Conservation (phyloP, 2,113 vertebrate genomes). For the Heterotis niloticus region DNA sequence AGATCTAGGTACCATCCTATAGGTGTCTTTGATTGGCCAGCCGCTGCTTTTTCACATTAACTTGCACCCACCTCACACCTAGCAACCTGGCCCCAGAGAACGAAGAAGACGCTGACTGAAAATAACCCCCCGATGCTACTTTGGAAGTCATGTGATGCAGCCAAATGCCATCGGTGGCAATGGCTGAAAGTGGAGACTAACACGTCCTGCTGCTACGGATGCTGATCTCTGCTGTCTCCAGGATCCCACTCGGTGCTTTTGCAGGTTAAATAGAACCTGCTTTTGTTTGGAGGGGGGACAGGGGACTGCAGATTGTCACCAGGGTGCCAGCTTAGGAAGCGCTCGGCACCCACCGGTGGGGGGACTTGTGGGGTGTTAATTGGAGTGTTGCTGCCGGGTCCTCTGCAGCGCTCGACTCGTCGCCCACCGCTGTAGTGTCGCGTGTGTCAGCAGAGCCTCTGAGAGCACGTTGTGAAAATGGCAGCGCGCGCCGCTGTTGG, state of each 20-base stretch:
- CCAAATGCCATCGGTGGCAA: conserved; percentile 8
- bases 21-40: not conserved
- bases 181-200: not conserved
- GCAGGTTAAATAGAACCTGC: not conserved
- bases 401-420: not conserved
- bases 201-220: not conserved
- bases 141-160: conserved; percentile 3
- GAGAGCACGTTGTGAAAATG: not conserved
- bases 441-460: not conserved
- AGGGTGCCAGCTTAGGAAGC: conserved; percentile 10
- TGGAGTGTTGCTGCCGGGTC: not conserved
- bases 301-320: conserved; percentile 4
- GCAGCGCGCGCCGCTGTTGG: not conserved
- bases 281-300: not conserved
- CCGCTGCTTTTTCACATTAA: conserved; percentile 18
- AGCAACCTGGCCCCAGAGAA: not conserved
- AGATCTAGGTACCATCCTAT: not conserved
- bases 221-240: not conserved
- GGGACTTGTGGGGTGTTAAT: conserved; percentile 5
- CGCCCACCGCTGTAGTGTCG: not conserved
- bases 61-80: not conserved
- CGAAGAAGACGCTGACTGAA: conserved; percentile 8
- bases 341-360: not conserved
- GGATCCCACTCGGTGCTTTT: conserved; percentile 10
- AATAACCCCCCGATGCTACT: not conserved